Evolutionary conservation across 1,140 invertebrate genomes (phyloP).

Genomic region (Drosophila simulans): DNA sequence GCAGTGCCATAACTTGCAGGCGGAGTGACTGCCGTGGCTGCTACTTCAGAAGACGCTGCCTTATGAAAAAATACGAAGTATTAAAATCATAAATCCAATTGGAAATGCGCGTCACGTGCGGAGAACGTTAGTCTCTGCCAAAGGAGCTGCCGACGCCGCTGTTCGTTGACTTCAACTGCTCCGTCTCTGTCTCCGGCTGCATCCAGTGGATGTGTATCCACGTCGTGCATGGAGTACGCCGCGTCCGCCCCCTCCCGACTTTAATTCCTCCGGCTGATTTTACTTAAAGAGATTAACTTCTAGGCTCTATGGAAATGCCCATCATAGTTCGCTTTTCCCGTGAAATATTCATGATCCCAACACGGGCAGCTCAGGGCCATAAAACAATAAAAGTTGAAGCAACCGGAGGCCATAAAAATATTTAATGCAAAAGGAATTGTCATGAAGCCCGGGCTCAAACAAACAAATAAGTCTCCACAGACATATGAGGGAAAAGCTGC

Average conservation of each 20-base stretch:
- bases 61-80: slow-evolving; percentile 82
- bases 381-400: slow-evolving; percentile 73
- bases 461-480: slow-evolving; percentile 77
- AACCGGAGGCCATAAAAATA: slow-evolving; percentile 71
- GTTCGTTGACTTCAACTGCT: slow-evolving; percentile 32
- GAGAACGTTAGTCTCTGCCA: slow-evolving; percentile 76
- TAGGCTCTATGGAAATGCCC: slow-evolving; percentile 58
- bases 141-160: slow-evolving; percentile 65
- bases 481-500: slow-evolving; percentile 69
- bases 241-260: slow-evolving; percentile 29
- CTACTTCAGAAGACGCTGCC: slow-evolving; percentile 52
- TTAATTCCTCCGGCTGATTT: slow-evolving; percentile 70
- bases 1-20: slow-evolving; percentile 47
- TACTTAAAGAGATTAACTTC: slow-evolving; percentile 80
- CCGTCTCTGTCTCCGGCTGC: slow-evolving; percentile 15
- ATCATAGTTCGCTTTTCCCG: slow-evolving; percentile 54
- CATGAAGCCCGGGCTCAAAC: slow-evolving; percentile 30
- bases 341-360: slow-evolving; percentile 73
- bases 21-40: slow-evolving; percentile 22
- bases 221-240: slow-evolving; percentile 2
- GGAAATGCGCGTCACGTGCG: slow-evolving; percentile 79
- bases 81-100: slow-evolving; percentile 82
- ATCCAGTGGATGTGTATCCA: slow-evolving; percentile 29
- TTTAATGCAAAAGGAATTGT: slow-evolving; percentile 78
- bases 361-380: slow-evolving; percentile 58